A percentile compares a stretch with the other conserved stretches of the same genome.
Evolutionary conservation across 1,140 invertebrate genomes (phyloP).

Genomic region (Pseudomyrmex gracilis): DNA sequence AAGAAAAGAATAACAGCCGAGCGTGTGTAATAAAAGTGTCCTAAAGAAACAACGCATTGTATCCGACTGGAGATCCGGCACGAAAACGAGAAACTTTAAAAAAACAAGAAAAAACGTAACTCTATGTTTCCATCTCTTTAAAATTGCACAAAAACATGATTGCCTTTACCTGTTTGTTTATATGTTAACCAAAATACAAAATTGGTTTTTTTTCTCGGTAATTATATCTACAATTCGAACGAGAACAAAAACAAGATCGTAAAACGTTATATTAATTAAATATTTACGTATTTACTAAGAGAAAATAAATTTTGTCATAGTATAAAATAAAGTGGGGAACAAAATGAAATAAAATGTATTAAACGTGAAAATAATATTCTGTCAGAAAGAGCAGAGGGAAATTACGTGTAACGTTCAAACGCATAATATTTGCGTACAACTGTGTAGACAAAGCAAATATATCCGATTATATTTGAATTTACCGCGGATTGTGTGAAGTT

Average conservation of each 20-base stretch:
- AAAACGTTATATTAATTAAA: slow-evolving; percentile 8
- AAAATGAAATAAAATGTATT: not conserved
- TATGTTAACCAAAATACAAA: too few species aligned
- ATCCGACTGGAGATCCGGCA: slow-evolving; percentile 30
- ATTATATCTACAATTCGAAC: slow-evolving; percentile 1
- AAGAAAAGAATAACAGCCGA: not conserved
- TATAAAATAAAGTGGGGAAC: not conserved
- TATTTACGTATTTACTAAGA: slow-evolving; percentile 35
- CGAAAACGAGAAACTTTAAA: slow-evolving; percentile 33
- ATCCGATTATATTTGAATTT: slow-evolving; percentile 1
- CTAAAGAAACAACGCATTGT: slow-evolving; percentile 27
- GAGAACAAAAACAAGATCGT: not conserved
- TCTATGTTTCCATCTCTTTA: not conserved
- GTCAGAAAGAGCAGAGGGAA: not conserved
- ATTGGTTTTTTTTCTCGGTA: not conserved
- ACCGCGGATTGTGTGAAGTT: not conserved
- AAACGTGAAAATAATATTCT: slow-evolving; percentile 8
- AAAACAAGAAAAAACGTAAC: slow-evolving; percentile 30
- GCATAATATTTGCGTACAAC: not conserved
- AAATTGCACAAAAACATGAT: slow-evolving; percentile 9
- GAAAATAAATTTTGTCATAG: slow-evolving; percentile 1
- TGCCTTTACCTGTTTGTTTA: slow-evolving; percentile 30
- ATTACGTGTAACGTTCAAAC: not conserved
- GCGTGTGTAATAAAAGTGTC: slow-evolving; percentile 44
- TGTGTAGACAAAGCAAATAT: too few species aligned